These are phyloP conservation scores for Manis crassicaudata DNA, from an alignment of 2,797 vertebrate species.

Conservation along the genomic window DNA sequence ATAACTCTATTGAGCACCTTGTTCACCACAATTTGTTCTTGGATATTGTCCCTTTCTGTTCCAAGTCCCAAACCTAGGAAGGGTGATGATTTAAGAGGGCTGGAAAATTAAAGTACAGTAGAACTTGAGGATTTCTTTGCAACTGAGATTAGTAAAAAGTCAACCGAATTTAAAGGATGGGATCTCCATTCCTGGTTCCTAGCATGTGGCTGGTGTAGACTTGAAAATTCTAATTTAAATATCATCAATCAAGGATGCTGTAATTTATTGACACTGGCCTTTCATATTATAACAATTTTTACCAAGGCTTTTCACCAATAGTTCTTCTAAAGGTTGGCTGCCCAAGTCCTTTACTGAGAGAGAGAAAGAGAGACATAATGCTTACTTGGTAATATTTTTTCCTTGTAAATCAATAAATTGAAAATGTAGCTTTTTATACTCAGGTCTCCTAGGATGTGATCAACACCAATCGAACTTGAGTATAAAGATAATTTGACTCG, in stretches of 20 bases:
- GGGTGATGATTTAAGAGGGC: background rate
- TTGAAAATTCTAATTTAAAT: constrained; percentile 14
- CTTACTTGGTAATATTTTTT: constrained; percentile 12
- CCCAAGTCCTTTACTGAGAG: background rate
- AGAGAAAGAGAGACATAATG: background rate
- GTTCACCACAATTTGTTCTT: background rate
- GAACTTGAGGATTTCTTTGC: constrained; percentile 27
- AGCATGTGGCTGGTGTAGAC: background rate
- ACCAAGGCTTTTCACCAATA: background rate
- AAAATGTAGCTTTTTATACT: constrained; percentile 1
- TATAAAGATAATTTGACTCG: background rate
- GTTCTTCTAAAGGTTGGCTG: background rate
- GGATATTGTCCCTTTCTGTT: background rate
- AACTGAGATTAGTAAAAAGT: background rate
- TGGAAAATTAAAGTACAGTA: background rate
- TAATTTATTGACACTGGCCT: background rate
- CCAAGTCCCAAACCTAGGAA: background rate
- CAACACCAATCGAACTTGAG: background rate
- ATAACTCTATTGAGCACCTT: background rate
- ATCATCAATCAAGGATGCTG: background rate
- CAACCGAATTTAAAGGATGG: background rate
- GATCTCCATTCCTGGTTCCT: background rate
- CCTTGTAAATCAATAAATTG: background rate
- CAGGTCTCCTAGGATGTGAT: background rate
- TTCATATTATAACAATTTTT: background rate